A percentile compares a stretch with the other conserved stretches of the same genome.
Evolutionary conservation across 2,113 vertebrate genomes (phyloP).

Genomic region (Rhinolophus ferrumequinum): DNA sequence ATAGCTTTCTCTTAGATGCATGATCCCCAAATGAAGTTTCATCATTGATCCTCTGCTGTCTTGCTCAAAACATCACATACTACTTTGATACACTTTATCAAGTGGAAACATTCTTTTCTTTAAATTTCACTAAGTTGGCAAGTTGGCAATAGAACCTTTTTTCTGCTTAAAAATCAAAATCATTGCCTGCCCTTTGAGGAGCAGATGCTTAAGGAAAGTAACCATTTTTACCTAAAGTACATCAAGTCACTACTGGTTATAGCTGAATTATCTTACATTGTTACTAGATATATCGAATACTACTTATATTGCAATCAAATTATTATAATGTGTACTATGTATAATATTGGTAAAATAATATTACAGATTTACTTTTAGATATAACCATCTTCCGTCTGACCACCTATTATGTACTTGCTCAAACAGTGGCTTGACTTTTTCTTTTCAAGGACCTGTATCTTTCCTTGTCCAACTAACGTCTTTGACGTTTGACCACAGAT

Average conservation of each 20-base stretch:
- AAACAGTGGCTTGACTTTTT: neutral
- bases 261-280: neutral
- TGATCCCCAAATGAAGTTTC: neutral
- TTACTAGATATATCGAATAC: neutral
- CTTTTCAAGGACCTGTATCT: neutral
- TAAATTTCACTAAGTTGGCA: constrained; percentile 14
- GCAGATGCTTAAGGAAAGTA: neutral
- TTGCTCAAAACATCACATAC: neutral
- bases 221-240: constrained; percentile 3
- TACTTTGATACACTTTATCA: constrained; percentile 8
- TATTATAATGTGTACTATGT: neutral
- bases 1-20: neutral
- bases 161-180: constrained; percentile 40
- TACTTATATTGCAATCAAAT: neutral
- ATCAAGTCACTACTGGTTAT: neutral
- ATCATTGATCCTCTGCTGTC: neutral
- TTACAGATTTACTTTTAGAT: constrained; percentile 10
- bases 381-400: neutral
- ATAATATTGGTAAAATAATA: neutral
- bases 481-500: neutral
- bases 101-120: constrained; percentile 40
- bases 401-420: neutral
- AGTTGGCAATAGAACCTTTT: constrained; percentile 16
- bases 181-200: neutral
- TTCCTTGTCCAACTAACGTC: neutral